Percentiles rank a stretch among this genome's conserved stretches.
These are phyloP conservation scores for Aphis craccivora DNA, from an alignment of 1,140 invertebrate genomes.

Conservation along the genomic window DNA sequence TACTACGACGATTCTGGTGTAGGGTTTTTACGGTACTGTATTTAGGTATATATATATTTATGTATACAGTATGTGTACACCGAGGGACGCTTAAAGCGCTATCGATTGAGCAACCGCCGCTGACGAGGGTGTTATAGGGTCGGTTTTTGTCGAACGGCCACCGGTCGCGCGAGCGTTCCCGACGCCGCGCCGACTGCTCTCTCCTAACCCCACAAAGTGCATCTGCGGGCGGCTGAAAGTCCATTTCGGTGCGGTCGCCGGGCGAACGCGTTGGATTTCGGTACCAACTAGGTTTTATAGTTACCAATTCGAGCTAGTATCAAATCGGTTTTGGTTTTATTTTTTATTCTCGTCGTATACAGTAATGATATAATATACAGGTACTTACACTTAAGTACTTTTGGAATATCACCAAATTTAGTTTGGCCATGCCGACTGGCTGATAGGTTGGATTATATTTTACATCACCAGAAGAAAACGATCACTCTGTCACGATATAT, in stretches of 20 bases:
- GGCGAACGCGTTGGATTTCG: constrained; percentile 44
- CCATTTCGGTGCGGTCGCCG: constrained; percentile 53
- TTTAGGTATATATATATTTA: neutral
- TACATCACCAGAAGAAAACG: neutral
- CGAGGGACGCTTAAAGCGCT: constrained; percentile 34
- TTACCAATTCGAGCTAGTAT: neutral
- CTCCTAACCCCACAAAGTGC: constrained; percentile 42
- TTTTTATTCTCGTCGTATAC: neutral
- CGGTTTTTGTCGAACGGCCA: constrained; percentile 24
- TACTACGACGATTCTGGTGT: neutral
- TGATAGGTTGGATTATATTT: neutral
- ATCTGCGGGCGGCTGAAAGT: constrained; percentile 10
- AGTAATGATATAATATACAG: neutral
- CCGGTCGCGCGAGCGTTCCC: constrained; percentile 42
- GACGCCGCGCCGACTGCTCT: neutral
- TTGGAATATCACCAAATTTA: neutral
- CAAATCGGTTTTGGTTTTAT: neutral
- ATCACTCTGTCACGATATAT: constrained; percentile 49
- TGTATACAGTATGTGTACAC: neutral
- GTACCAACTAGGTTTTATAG: neutral
- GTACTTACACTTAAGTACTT: neutral
- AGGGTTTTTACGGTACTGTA: neutral
- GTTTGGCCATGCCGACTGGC: constrained; percentile 6
- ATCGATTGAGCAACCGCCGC: constrained; percentile 44
- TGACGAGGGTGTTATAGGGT: neutral